Conservation (phyloP, 2,797 vertebrate genomes). For the Onychomys arenicola region DNA sequence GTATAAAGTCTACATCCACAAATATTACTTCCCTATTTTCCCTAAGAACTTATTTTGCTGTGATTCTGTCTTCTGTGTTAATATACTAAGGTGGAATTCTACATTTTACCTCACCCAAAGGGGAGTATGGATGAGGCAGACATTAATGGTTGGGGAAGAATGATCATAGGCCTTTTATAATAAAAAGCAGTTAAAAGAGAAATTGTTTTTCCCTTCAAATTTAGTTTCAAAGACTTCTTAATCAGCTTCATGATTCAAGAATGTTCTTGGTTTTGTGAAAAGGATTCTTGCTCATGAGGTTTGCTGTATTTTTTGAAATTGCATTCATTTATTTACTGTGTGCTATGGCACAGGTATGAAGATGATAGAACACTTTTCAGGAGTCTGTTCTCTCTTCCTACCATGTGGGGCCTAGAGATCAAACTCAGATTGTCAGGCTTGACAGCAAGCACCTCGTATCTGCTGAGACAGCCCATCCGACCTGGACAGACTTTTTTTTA, state of each 20-base stretch:
- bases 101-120: background rate
- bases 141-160: background rate
- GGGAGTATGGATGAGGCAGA: background rate
- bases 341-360: background rate
- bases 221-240: constrained; percentile 61
- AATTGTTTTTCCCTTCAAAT: background rate
- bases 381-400: background rate
- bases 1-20: background rate
- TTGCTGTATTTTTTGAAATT: background rate
- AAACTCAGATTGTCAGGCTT: background rate
- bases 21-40: constrained; percentile 3
- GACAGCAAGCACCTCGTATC: background rate
- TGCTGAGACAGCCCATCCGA: background rate
- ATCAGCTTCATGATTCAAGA: constrained; percentile 38
- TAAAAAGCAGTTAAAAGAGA: constrained; percentile 31
- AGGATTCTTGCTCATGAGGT: background rate
- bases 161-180: background rate
- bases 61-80: constrained; percentile 16
- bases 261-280: constrained; percentile 52
- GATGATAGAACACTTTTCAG: background rate
- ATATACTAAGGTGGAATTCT: background rate
- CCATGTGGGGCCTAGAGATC: background rate
- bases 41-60: constrained; percentile 53
- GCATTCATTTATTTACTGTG: background rate
- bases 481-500: background rate